phyloP scores from a whole-genome alignment of 2,113 vertebrate genomes.

The Microtus pennsylvanicus region DNA sequence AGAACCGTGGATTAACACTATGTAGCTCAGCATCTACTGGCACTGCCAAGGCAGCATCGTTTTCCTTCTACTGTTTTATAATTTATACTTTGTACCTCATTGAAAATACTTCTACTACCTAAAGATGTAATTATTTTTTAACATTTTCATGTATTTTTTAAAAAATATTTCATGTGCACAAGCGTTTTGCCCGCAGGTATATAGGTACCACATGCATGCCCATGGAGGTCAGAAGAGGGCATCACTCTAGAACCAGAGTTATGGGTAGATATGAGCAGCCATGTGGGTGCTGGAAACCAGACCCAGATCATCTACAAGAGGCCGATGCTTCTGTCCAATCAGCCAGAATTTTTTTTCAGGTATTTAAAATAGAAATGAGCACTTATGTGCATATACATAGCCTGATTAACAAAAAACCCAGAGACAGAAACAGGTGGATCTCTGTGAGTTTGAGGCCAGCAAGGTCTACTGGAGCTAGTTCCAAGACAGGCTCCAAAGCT shows the following conservation, averaged over 20 bases:
- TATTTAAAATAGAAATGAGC: background rate
- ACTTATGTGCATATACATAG: no score
- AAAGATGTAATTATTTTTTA: slow-evolving; percentile 1
- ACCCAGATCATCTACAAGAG: background rate
- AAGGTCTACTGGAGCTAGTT: no score
- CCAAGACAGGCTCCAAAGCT: no score
- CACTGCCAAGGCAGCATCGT: background rate
- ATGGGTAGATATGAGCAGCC: background rate
- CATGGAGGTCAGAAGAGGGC: background rate
- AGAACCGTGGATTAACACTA: background rate
- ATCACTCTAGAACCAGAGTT: background rate
- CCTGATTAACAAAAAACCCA: no score
- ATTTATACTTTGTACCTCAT: background rate
- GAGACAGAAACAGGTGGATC: no score
- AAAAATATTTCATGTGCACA: background rate
- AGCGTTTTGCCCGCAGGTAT: background rate
- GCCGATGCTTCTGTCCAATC: background rate
- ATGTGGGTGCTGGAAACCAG: background rate
- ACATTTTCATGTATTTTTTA: background rate
- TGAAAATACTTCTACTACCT: slow-evolving; percentile 3
- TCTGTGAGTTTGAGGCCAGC: no score
- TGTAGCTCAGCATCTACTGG: background rate
- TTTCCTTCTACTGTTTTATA: background rate
- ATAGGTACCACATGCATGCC: no score
- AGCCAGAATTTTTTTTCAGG: background rate